A percentile compares a stretch with the other conserved stretches of the same genome.
Evolutionary conservation across 2,797 vertebrate species (phyloP).

Genomic region (Vipera latastei): DNA sequence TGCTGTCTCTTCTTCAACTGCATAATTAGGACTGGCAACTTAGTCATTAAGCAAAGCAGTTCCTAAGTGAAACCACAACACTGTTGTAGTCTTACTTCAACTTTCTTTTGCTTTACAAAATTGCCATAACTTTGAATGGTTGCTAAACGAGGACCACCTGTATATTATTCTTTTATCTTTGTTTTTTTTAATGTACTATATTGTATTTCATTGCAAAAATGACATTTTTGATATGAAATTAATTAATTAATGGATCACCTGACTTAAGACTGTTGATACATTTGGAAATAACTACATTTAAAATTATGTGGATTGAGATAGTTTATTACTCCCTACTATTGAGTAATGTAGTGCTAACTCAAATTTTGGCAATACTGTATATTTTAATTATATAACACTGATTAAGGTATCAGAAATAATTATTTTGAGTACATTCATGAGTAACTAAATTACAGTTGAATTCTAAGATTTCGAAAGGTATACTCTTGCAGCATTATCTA

Average conservation of each 20-base stretch:
- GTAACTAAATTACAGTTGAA: background rate
- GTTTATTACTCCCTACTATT: background rate
- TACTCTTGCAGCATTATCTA: background rate
- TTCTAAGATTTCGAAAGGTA: background rate
- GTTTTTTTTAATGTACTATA: constrained; percentile 38
- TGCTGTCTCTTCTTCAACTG: constrained; percentile 45
- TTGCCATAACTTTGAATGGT: background rate
- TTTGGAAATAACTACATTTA: background rate
- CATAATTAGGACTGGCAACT: background rate
- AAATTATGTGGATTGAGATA: background rate
- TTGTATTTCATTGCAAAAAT: constrained; percentile 31
- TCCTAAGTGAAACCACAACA: background rate
- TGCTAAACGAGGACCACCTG: background rate
- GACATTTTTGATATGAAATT: constrained; percentile 37
- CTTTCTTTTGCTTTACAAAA: background rate
- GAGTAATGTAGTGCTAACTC: background rate
- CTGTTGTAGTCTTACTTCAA: background rate
- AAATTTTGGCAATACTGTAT: background rate
- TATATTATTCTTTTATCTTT: constrained; percentile 42
- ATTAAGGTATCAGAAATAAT: background rate
- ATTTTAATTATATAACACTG: background rate
- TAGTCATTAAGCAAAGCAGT: background rate
- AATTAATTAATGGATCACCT: constrained; percentile 11
- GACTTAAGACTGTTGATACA: background rate
- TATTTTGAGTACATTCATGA: background rate